Conservation (phyloP, 23 tunicate genomes). For the Trididemnum miniatum region DNA sequence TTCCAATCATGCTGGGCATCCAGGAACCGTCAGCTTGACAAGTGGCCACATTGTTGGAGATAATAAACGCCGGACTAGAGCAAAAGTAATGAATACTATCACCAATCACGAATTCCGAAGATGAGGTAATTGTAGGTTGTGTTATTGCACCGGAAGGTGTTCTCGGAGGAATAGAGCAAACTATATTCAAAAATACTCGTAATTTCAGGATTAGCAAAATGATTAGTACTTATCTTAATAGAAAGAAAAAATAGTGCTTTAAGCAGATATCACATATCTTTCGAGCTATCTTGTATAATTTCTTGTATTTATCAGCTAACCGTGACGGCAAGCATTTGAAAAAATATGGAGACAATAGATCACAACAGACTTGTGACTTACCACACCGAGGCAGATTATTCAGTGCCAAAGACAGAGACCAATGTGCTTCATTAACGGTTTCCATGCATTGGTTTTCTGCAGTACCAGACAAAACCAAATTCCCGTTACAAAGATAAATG, state of each 20-base stretch:
- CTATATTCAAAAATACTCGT: no score
- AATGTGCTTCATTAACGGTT: neutral
- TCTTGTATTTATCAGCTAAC: no score
- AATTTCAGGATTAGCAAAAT: no score
- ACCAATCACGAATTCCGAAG: neutral
- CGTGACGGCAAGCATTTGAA: no score
- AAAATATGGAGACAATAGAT: no score
- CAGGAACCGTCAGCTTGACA: neutral
- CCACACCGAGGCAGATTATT: neutral
- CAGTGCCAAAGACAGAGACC: neutral
- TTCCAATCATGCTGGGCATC: neutral
- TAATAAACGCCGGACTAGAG: neutral
- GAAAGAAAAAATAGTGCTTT: no score
- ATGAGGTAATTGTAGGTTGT: neutral
- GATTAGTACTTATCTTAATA: no score
- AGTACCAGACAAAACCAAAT: neutral
- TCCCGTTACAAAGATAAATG: neutral
- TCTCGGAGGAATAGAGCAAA: neutral
- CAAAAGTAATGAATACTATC: neutral
- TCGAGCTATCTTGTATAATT: no score
- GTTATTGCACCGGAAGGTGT: neutral
- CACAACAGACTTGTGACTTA: no score
- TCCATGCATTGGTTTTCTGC: neutral
- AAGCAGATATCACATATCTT: no score
- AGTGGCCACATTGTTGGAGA: neutral